Evolutionary conservation across 2,113 vertebrate genomes (phyloP).

Genomic region (Grallaria varia): DNA sequence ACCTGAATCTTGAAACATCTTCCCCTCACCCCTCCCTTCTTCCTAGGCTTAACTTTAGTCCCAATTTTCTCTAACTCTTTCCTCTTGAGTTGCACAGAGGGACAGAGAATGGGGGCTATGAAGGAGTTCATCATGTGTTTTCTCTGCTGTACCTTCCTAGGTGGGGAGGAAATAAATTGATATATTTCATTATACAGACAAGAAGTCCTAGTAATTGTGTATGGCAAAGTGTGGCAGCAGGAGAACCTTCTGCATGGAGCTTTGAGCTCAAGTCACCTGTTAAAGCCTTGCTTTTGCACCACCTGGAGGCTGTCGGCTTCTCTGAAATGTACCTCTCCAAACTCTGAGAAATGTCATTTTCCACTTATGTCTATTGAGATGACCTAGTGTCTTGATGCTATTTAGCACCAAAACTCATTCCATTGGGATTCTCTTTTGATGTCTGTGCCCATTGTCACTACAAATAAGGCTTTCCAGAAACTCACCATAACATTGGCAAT

Average conservation of each 20-base stretch:
- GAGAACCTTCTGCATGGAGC: not conserved
- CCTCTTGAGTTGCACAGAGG: not conserved
- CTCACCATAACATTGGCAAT: not conserved
- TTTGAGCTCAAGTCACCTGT: not conserved
- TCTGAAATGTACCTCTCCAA: not conserved
- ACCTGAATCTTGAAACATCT: not conserved
- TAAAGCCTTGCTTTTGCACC: constrained; percentile 8
- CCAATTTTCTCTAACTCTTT: not conserved
- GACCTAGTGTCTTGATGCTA: not conserved
- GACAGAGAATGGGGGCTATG: rapidly evolving
- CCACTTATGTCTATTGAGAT: not conserved
- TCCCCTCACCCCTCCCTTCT: not conserved
- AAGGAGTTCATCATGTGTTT: not conserved
- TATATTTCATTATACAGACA: not conserved
- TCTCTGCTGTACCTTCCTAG: not conserved
- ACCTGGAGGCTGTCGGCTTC: not conserved
- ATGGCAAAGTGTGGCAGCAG: not conserved
- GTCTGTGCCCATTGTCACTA: not conserved
- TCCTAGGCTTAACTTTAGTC: not conserved
- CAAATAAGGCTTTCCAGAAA: not conserved
- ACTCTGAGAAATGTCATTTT: not conserved
- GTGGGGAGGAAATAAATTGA: not conserved
- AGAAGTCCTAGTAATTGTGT: not conserved
- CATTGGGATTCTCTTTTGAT: not conserved
- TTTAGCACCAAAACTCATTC: not conserved